Evolutionary conservation across 2,888 invertebrate species (phyloP), one percentile per base, ranked within the genome.

Genomic region (Athalia circularis): DNA sequence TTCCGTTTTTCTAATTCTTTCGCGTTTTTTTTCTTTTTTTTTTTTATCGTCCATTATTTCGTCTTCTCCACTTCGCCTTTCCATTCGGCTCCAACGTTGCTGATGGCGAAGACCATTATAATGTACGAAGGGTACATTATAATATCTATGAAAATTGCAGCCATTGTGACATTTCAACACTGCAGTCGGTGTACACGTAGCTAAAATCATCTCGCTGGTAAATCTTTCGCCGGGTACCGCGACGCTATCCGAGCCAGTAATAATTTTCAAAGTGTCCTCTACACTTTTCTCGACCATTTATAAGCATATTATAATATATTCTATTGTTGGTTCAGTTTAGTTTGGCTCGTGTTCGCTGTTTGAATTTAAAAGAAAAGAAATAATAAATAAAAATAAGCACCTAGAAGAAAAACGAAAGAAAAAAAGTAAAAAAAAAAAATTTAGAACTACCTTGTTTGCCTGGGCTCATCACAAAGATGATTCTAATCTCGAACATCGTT

Each of bases 401-500:
- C 1, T 29, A 29, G 29, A 29, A 29, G 29, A 29, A 29, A 29
- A 29, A 29, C 29, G 29, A 29, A 2, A 29, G 29, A 2, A 29
- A 29, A n/a, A 0, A 2, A 29, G 29, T 2, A 29, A 29, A 29
- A 29, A 29, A 29, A 29, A 29, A 29, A n/a, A n/a, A n/a, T n/a
- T 29, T 29, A 29, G 29, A 29, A 72, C 59, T 59, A 72, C 72
- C 57, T 72, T 72, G 59, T 72, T 72, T 72, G 13, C 72, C 52
- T 59, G 52, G 52, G 72, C 72, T 72, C 57, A 72, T 72, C 72
- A 59, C 57, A 50, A 52, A 59, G 57, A 72, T 72, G 72, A 72
- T 72, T 72, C 72, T 72, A 72, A 72, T 72, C 72, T 72, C 59
- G 59, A 72, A 72, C 72, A 72, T 72, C 72, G 57, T 72, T 72